Evolutionary conservation across 2,888 invertebrate species (phyloP), one percentile per base, ranked within the genome.

Genomic region (Augochlorella aurata): DNA sequence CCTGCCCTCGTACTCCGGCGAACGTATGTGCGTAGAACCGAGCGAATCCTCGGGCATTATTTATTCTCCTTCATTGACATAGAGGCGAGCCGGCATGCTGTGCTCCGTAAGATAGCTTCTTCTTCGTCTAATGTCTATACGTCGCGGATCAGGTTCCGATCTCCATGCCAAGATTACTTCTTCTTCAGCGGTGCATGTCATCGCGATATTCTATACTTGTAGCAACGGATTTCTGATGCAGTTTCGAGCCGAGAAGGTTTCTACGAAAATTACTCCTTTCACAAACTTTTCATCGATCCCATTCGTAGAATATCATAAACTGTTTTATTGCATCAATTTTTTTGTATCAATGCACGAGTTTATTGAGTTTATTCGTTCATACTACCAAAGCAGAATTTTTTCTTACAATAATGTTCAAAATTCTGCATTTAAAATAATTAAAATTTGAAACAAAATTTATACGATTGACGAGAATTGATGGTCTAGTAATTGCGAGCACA

Each of bases 1-100:
- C 85, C 84, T 81, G 87, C 82, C 86, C 85, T 85, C 63, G 74
- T 68, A 85, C 83, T 79, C 84, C 75, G 77, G 76, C 77, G 83
- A 79, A 81, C n/a, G 44, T 87, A 81, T 83, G 68, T 66, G 69
- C 71, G 67, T 24, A 61, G 66, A 69, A 76, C 69, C 81, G 21
- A 54, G 68, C 70, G 69, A 77, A 79, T 82, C 78, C 74, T 63
- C 79, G 21, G 44, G 54, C 69, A 82, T 85, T 84, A 83, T 86
- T 85, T 83, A 85, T 86, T 77, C 84, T 81, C 58, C 81, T 72
- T 81, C 79, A 74, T 75, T 65, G 78, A 77, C 71, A 49, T 58
- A 9, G 61, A 58, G 49, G 38, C 69, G 47, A 24, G 47, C 38
- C 18, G 14, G 24, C 79, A 47, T 47, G 38, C 21, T 68, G 50